These are phyloP conservation scores for Patella depressa DNA, from an alignment of 2,888 invertebrate genomes.

Conservation along the genomic window DNA sequence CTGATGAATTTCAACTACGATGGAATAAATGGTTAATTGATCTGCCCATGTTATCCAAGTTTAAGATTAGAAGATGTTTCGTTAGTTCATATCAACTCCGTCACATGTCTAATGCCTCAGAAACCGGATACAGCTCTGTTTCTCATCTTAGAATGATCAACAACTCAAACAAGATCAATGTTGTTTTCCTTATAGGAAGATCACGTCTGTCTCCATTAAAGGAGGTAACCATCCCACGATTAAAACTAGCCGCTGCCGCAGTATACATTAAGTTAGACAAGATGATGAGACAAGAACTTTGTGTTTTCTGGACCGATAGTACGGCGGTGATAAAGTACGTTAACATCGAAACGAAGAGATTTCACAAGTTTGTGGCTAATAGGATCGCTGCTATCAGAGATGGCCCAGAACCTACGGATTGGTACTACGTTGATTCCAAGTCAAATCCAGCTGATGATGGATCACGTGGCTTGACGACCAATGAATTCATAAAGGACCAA, in stretches of 20 bases:
- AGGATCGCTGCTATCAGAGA: background rate
- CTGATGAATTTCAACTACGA: background rate
- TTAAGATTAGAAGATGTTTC: conserved; percentile 12
- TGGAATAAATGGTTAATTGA: background rate
- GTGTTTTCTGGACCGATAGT: conserved; percentile 15
- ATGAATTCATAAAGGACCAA: conserved; percentile 5
- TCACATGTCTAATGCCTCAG: conserved; percentile 23
- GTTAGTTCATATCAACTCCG: conserved; percentile 3
- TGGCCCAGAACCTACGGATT: conserved; percentile 2
- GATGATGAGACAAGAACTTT: conserved; percentile 6
- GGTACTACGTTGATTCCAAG: background rate
- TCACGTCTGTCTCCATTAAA: conserved; percentile 18
- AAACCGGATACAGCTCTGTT: conserved; percentile 14
- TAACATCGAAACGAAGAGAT: conserved; percentile 4
- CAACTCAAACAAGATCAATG: too few species aligned
- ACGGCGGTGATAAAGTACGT: conserved; percentile 6
- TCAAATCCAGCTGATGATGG: conserved; percentile 19
- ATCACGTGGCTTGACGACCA: background rate
- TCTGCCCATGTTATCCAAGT: background rate
- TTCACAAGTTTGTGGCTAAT: conserved; percentile 2
- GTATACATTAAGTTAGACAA: conserved; percentile 8
- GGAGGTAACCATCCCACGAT: conserved; percentile 3
- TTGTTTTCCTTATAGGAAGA: conserved; percentile 15
- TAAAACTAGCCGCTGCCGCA: conserved; percentile 17
- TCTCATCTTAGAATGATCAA: conserved; percentile 8